phyloP scores from a whole-genome alignment of 2,113 vertebrate species.

The Tautogolabrus adspersus region DNA sequence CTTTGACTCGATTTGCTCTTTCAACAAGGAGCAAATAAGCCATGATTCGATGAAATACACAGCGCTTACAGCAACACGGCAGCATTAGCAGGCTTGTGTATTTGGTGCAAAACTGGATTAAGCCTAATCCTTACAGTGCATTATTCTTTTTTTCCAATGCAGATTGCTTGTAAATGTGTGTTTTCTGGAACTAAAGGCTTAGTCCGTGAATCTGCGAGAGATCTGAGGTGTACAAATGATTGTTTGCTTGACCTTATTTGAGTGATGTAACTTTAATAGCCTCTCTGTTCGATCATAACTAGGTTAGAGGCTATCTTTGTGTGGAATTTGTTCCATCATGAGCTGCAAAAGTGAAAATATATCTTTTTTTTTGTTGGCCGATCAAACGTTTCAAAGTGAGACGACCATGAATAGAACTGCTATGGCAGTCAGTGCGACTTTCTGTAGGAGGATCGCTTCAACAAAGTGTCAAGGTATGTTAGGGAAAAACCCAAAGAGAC shows the following conservation, averaged over 20 bases:
- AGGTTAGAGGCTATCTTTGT: neutral
- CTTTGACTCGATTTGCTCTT: slow-evolving; percentile 67
- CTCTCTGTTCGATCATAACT: neutral
- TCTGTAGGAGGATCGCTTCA: too few relatives aligned
- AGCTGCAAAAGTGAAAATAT: too few relatives aligned
- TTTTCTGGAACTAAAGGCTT: slow-evolving; percentile 38
- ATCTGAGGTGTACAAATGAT: neutral
- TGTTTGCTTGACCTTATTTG: slow-evolving; percentile 39
- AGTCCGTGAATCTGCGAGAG: slow-evolving; percentile 39
- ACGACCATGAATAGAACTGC: too few relatives aligned
- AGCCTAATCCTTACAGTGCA: slow-evolving; percentile 68
- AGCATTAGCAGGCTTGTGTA: slow-evolving; percentile 55
- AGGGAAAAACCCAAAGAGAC: too few relatives aligned
- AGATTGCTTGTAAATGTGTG: slow-evolving; percentile 67
- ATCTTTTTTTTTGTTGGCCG: too few relatives aligned
- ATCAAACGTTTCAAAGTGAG: too few relatives aligned
- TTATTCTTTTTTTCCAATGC: slow-evolving; percentile 61
- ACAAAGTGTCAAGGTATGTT: too few relatives aligned
- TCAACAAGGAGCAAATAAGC: slow-evolving; percentile 67
- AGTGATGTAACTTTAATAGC: slow-evolving; percentile 20
- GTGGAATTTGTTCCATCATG: neutral
- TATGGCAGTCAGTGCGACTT: too few relatives aligned
- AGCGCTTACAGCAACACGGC: slow-evolving; percentile 47
- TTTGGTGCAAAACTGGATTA: slow-evolving; percentile 77
- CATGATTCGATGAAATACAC: slow-evolving; percentile 47